Percentiles rank a stretch among this genome's conserved stretches.
phyloP scores from a whole-genome alignment of 2,797 vertebrate genomes.

The Champsocephalus esox region DNA sequence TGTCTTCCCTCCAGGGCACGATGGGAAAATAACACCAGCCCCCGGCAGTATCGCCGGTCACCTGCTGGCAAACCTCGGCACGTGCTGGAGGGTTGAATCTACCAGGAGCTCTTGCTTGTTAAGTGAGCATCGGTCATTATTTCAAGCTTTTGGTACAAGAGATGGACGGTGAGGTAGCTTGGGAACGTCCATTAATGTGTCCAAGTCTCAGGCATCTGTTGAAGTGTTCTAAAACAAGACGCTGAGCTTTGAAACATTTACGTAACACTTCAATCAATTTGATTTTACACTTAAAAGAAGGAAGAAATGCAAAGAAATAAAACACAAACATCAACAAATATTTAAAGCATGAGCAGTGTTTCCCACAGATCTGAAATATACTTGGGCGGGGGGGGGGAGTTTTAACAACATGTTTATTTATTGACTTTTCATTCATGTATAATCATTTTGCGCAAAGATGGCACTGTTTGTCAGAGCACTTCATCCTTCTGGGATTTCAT shows the following conservation, averaged over 20 bases:
- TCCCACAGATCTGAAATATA: too few species aligned
- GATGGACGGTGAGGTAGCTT: background rate
- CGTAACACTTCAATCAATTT: background rate
- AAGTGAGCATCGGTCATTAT: background rate
- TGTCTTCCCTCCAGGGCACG: conserved; percentile 69
- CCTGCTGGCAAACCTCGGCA: conserved; percentile 40
- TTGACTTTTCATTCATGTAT: too few species aligned
- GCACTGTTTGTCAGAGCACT: too few species aligned
- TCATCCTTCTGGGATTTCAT: too few species aligned
- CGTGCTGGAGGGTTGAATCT: background rate
- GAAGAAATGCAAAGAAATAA: background rate
- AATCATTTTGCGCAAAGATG: too few species aligned
- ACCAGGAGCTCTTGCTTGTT: conserved; percentile 7
- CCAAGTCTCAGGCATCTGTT: background rate
- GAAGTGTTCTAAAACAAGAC: background rate
- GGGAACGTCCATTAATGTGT: background rate
- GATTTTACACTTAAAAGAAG: background rate
- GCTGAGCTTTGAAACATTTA: background rate
- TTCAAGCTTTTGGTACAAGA: background rate
- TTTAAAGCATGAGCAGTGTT: background rate
- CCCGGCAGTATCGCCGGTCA: conserved; percentile 26
- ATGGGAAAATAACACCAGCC: conserved; percentile 62
- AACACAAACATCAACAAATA: background rate
- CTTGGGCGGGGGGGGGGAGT: too few species aligned
- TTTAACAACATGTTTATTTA: too few species aligned